A percentile compares a stretch with the other conserved stretches of the same genome.
phyloP scores from a whole-genome alignment of 2,113 vertebrate genomes.

The Ahaetulla prasina region DNA sequence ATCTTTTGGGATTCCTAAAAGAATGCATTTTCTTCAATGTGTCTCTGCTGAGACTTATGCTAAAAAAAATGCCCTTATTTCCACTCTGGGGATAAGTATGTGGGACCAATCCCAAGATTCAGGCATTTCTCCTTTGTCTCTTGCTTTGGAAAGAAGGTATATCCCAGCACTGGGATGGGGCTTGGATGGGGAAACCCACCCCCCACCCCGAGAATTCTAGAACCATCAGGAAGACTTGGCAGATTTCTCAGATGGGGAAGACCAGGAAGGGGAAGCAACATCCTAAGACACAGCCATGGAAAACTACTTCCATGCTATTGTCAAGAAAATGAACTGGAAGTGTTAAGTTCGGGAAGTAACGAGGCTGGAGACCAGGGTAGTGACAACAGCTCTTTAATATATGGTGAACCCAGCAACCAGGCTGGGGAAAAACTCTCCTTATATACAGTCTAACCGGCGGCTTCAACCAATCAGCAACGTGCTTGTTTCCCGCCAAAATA shows the following conservation, averaged over 20 bases:
- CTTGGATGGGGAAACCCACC: neutral
- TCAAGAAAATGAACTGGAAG: neutral
- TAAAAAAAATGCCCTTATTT: slow-evolving; percentile 26
- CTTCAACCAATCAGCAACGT: too few relatives aligned
- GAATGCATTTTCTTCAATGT: neutral
- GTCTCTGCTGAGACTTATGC: slow-evolving; percentile 29
- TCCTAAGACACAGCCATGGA: neutral
- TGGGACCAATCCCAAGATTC: neutral
- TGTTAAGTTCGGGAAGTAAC: too few relatives aligned
- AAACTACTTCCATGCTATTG: neutral
- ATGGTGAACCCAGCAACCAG: too few relatives aligned
- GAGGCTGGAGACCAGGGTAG: too few relatives aligned
- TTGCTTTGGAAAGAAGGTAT: neutral
- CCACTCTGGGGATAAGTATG: slow-evolving; percentile 22
- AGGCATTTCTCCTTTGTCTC: slow-evolving; percentile 24
- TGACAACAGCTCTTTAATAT: too few relatives aligned
- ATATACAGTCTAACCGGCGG: too few relatives aligned
- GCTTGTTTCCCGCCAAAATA: too few relatives aligned
- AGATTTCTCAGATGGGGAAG: neutral
- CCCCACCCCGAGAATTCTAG: neutral
- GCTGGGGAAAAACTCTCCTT: too few relatives aligned
- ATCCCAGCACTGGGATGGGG: neutral
- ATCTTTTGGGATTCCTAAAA: slow-evolving; percentile 31
- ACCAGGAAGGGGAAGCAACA: neutral
- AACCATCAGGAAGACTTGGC: neutral